Evolutionary conservation across 2,888 invertebrate species (phyloP).

Genomic region (Meta bourneti): DNA sequence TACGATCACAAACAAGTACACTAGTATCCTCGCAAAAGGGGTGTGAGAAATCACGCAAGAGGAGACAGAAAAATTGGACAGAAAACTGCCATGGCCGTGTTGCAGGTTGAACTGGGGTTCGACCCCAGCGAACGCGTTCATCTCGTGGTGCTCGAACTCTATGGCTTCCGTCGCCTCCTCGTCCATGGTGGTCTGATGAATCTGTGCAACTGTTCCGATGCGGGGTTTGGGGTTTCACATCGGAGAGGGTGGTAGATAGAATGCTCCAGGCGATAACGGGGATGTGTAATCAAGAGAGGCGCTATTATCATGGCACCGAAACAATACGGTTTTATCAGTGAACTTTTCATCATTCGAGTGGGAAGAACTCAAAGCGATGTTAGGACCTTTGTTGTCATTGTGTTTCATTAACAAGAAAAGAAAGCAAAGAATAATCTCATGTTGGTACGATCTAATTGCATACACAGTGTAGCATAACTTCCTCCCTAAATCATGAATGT

Average conservation of each 20-base stretch:
- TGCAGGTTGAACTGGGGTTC: constrained; percentile 16
- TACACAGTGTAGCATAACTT: no score
- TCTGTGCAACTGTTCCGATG: no score
- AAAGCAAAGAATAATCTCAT: no score
- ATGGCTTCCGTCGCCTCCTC: constrained; percentile 43
- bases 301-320: not conserved
- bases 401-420: no score
- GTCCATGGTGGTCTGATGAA: constrained; percentile 29
- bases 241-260: no score
- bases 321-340: constrained; percentile 26
- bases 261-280: no score
- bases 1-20: constrained; percentile 19
- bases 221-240: no score
- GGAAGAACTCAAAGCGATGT: not conserved
- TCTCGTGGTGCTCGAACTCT: constrained; percentile 64
- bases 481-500: no score
- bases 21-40: not conserved
- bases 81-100: constrained; percentile 47
- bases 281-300: no score
- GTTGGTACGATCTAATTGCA: no score
- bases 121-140: constrained; percentile 43
- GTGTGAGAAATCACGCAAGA: constrained; percentile 57
- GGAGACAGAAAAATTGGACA: constrained; percentile 41
- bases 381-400: not conserved
- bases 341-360: not conserved